A percentile compares a stretch with the other conserved stretches of the same genome.
Evolutionary conservation across 2,797 vertebrate genomes (phyloP).

Genomic region (Tolypeutes matacus): DNA sequence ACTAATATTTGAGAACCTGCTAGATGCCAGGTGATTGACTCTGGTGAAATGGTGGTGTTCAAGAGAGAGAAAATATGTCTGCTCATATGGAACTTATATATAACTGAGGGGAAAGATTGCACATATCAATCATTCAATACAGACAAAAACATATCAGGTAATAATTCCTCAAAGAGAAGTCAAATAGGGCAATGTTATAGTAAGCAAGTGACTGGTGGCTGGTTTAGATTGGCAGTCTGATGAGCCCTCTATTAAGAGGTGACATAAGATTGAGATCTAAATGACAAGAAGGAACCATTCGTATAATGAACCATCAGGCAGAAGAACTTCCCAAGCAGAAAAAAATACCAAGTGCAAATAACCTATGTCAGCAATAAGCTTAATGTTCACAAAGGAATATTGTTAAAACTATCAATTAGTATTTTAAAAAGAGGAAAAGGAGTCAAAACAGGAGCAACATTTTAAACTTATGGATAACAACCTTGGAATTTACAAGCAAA

Average conservation of each 20-base stretch:
- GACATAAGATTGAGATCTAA: neutral
- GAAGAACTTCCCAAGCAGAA: conserved; percentile 16
- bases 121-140: neutral
- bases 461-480: conserved; percentile 24
- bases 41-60: neutral
- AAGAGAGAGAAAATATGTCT: neutral
- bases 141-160: neutral
- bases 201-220: neutral
- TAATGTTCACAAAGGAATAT: neutral
- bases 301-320: neutral
- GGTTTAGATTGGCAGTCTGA: neutral
- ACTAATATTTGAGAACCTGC: neutral
- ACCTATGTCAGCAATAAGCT: neutral
- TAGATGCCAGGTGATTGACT: neutral
- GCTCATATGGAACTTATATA: neutral
- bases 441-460: conserved; percentile 43
- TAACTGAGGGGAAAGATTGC: neutral
- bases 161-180: neutral
- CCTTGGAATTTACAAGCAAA: conserved; percentile 47
- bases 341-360: neutral
- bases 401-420: neutral
- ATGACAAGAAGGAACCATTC: neutral
- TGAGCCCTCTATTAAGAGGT: neutral
- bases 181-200: neutral
- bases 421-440: neutral